These are phyloP conservation scores for Glyphotaelius pellucidus DNA, from an alignment of 2,888 invertebrate genomes.

Conservation along the genomic window DNA sequence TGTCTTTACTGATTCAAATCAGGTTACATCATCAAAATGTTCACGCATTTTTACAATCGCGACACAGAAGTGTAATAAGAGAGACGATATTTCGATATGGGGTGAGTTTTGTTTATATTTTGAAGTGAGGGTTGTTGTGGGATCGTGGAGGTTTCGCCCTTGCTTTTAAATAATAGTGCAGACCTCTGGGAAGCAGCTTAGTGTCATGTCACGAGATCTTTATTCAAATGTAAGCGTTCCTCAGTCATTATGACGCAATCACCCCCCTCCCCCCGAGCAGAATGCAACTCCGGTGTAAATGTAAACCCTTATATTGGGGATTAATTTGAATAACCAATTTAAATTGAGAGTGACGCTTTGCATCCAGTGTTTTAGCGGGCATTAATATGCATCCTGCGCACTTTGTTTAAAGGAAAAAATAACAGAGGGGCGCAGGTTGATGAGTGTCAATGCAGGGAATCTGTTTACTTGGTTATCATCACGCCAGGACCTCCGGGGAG, in stretches of 20 bases:
- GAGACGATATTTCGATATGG: not conserved
- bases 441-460: constrained; percentile 26
- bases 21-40: not conserved
- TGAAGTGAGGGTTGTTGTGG: not conserved
- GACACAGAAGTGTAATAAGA: not conserved
- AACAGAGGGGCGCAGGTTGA: constrained; percentile 42
- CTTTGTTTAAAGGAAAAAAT: constrained; percentile 36
- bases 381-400: constrained; percentile 53
- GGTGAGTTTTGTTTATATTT: not conserved
- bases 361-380: not conserved
- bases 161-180: not conserved
- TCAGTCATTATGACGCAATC: constrained; percentile 62
- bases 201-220: constrained; percentile 64
- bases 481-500: not conserved
- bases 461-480: constrained; percentile 24
- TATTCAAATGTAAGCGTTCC: constrained; percentile 62
- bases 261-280: constrained; percentile 1
- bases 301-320: constrained; percentile 55
- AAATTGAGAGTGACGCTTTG: constrained; percentile 52
- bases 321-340: constrained; percentile 65
- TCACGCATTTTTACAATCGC: not conserved
- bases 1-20: constrained; percentile 18
- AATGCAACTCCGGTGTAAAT: constrained; percentile 9
- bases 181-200: constrained; percentile 57
- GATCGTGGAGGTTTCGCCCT: not conserved